Percentiles rank a stretch among this genome's conserved stretches.
Evolutionary conservation across 2,797 vertebrate genomes (phyloP).

Genomic region (Hypotaenidia philippensis): DNA sequence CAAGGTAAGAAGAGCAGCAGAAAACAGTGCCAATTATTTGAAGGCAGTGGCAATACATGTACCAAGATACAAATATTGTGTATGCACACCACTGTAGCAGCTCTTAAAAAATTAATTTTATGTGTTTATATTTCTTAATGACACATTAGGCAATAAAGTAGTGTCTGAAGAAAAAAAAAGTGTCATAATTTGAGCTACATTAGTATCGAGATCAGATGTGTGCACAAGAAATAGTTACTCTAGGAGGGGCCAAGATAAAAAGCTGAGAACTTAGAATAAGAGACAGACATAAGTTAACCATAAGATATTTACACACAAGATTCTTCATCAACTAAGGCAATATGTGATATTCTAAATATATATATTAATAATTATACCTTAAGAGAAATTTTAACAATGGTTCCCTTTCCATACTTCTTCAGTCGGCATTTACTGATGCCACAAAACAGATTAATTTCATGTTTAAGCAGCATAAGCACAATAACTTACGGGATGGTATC

Average conservation of each 20-base stretch:
- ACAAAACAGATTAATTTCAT: neutral
- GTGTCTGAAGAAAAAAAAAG: constrained; percentile 5
- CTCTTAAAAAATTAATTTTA: constrained; percentile 33
- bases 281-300: constrained; percentile 1
- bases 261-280: neutral
- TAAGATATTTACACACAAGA: neutral
- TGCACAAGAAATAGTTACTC: constrained; percentile 24
- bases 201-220: neutral
- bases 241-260: constrained; percentile 55
- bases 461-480: neutral
- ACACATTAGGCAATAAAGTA: constrained; percentile 28
- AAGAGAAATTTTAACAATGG: neutral
- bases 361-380: neutral
- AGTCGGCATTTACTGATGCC: neutral
- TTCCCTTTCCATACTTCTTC: neutral
- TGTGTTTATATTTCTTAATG: constrained; percentile 1
- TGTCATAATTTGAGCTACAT: constrained; percentile 22
- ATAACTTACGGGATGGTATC: neutral
- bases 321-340: constrained; percentile 20
- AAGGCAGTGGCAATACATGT: neutral
- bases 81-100: neutral
- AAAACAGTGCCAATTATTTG: neutral
- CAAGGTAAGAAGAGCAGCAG: neutral
- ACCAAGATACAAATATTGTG: neutral
- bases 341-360: neutral